These are phyloP conservation scores for Osmoderma eremita DNA, from an alignment of 2,888 invertebrate genomes.

Conservation along the genomic window DNA sequence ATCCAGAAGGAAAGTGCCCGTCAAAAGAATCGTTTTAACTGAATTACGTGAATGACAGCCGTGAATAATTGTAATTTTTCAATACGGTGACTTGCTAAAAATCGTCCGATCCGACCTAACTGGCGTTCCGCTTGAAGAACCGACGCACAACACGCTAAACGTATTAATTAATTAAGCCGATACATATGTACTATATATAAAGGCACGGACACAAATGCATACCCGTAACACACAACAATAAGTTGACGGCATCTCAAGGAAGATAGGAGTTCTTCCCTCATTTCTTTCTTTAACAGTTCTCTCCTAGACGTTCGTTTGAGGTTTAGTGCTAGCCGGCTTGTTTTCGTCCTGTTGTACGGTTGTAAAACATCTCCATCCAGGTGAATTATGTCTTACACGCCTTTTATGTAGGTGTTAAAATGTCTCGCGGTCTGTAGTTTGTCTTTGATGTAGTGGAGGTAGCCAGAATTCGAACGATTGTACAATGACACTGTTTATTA, in stretches of 20 bases:
- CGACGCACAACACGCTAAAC: conserved; percentile 14
- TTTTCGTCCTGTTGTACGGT: conserved; percentile 4
- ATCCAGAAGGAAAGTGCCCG: conserved; percentile 23
- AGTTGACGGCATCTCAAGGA: too few species aligned
- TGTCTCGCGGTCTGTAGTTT: neutral
- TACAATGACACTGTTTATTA: too few species aligned
- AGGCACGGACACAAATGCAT: too few species aligned
- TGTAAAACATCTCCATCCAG: conserved; percentile 16
- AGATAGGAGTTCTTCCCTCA: too few species aligned
- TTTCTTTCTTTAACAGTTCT: too few species aligned
- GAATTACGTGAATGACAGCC: conserved; percentile 37
- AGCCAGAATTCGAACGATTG: neutral
- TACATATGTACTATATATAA: conserved; percentile 6
- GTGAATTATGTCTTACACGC: conserved; percentile 7
- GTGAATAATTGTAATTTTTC: conserved; percentile 39
- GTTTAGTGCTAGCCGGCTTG: neutral
- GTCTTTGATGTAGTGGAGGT: neutral
- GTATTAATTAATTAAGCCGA: conserved; percentile 36
- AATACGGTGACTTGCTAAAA: conserved; percentile 38
- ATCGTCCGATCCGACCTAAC: conserved; percentile 10
- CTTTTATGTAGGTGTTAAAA: conserved; percentile 28
- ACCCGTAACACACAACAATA: too few species aligned
- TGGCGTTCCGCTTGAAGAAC: too few species aligned
- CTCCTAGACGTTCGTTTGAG: neutral
- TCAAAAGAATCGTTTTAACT: conserved; percentile 31